Conservation (phyloP, 2,113 vertebrate species). For the Amphiprion ocellaris region DNA sequence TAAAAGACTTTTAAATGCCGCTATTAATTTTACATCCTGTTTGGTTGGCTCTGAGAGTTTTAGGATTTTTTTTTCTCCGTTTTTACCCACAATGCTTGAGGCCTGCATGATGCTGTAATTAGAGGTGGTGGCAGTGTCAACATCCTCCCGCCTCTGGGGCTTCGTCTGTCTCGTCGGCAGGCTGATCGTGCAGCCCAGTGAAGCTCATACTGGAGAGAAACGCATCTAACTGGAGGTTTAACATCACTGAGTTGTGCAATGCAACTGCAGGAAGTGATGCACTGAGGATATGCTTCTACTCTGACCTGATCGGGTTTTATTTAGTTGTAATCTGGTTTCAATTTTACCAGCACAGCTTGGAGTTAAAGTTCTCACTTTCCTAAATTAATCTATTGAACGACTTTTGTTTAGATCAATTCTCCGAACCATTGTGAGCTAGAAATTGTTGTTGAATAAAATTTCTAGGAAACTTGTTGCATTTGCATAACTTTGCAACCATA, state of each 20-base stretch:
- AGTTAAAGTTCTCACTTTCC: too few relatives aligned
- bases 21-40: conserved; percentile 46
- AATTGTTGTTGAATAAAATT: too few relatives aligned
- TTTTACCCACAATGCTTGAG: conserved; percentile 9
- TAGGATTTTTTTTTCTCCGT: not conserved
- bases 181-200: conserved; percentile 32
- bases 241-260: conserved; percentile 17
- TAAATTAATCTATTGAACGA: too few relatives aligned
- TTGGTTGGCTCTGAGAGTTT: conserved; percentile 24
- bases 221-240: conserved; percentile 12
- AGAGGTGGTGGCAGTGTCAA: conserved; percentile 63
- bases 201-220: conserved; percentile 30
- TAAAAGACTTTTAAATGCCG: conserved; percentile 47
- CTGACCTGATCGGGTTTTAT: too few relatives aligned
- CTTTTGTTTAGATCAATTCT: too few relatives aligned
- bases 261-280: too few relatives aligned
- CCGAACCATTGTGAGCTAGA: too few relatives aligned
- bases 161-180: conserved; percentile 52
- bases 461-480: too few relatives aligned
- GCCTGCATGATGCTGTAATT: conserved; percentile 55
- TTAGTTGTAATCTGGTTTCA: too few relatives aligned
- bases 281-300: too few relatives aligned
- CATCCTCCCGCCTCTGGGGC: conserved; percentile 54
- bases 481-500: too few relatives aligned
- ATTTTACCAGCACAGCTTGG: too few relatives aligned